These are phyloP conservation scores for Tinea trinotella DNA, from an alignment of 2,888 invertebrate species.

Conservation along the genomic window DNA sequence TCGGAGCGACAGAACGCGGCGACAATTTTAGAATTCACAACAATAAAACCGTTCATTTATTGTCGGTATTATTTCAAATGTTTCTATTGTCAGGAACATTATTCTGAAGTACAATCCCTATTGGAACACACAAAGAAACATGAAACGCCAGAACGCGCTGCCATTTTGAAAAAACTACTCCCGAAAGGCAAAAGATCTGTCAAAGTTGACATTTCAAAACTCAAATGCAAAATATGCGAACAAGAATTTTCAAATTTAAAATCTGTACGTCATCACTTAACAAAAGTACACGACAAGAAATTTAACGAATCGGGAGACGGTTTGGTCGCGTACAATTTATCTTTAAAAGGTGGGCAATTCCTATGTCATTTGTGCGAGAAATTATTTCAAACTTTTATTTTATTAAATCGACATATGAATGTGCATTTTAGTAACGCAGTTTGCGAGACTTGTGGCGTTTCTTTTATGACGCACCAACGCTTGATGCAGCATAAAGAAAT, in stretches of 20 bases:
- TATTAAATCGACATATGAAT: conserved; percentile 55
- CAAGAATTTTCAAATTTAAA: conserved; percentile 33
- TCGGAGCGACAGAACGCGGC: conserved; percentile 51
- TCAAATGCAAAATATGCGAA: conserved; percentile 44
- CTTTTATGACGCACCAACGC: conserved; percentile 49
- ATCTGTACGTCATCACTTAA: conserved; percentile 37
- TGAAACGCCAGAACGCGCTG: conserved; percentile 33
- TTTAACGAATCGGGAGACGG: conserved; percentile 49
- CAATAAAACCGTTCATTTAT: conserved; percentile 46
- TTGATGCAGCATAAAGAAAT: conserved; percentile 49
- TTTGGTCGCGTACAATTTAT: conserved; percentile 42
- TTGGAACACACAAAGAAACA: conserved; percentile 38
- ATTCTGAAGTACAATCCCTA: conserved; percentile 37
- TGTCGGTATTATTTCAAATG: conserved; percentile 52
- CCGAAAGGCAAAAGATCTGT: conserved; percentile 48
- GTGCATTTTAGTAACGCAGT: conserved; percentile 52
- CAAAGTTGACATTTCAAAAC: conserved; percentile 48
- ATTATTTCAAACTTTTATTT: conserved; percentile 46
- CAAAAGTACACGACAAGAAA: conserved; percentile 30
- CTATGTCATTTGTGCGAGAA: conserved; percentile 46
- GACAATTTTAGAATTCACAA: conserved; percentile 38
- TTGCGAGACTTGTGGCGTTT: conserved; percentile 50
- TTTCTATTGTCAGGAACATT: conserved; percentile 46
- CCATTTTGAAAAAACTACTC: conserved; percentile 38
- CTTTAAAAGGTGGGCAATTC: conserved; percentile 37